Percentiles rank a stretch among this genome's conserved stretches.
These are phyloP conservation scores for Spilosoma lubricipeda DNA, from an alignment of 2,888 invertebrate species.

Conservation along the genomic window DNA sequence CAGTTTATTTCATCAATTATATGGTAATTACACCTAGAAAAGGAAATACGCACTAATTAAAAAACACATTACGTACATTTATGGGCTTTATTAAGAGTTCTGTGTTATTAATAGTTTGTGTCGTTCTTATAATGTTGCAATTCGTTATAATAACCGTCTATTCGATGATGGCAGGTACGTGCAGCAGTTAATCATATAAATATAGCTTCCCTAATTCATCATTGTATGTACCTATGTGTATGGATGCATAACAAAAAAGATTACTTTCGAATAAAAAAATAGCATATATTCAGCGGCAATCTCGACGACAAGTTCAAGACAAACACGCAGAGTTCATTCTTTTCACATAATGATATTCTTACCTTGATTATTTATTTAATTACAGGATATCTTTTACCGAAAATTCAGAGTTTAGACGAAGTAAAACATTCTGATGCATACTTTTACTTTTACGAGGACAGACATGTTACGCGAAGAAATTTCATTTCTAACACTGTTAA, in stretches of 20 bases:
- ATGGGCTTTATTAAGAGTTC: background rate
- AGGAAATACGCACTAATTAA: background rate
- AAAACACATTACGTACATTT: background rate
- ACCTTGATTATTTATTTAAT: background rate
- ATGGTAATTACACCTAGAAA: background rate
- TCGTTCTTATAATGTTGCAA: background rate
- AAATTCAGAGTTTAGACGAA: background rate
- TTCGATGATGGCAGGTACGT: background rate
- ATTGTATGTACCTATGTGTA: background rate
- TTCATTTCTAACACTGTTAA: background rate
- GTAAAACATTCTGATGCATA: background rate
- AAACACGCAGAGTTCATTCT: too few relatives aligned
- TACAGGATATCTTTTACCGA: background rate
- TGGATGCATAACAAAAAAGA: background rate
- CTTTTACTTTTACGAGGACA: background rate
- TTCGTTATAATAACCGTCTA: background rate
- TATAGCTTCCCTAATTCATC: background rate
- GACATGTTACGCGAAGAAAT: background rate
- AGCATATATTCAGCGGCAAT: background rate
- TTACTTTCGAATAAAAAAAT: background rate
- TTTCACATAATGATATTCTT: background rate
- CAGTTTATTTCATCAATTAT: background rate
- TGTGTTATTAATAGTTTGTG: background rate
- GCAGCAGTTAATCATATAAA: background rate
- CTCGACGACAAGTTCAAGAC: too few relatives aligned